Evolutionary conservation across 2,113 vertebrate genomes (phyloP), one percentile per base, ranked within the genome.

Genomic region (Perca fluviatilis): DNA sequence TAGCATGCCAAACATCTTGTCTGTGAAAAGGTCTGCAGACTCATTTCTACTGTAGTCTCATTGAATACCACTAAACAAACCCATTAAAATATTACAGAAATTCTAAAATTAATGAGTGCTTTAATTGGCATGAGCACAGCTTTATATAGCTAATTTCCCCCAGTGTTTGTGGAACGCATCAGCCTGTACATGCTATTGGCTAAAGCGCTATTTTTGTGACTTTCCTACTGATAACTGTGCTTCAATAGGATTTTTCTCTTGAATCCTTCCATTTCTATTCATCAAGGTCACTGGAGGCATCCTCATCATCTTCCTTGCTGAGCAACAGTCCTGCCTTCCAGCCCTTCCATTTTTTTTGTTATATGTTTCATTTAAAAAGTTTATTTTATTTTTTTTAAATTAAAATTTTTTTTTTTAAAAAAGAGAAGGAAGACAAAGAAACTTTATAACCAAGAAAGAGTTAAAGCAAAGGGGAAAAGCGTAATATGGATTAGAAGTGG

Each of bases 401-500:
- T n/a, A n/a, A n/a, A n/a, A n/a, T n/a, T n/a, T n/a, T n/a, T n/a
- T n/a, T n/a, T n/a, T n/a, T n/a, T n/a, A n/a, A n/a, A n/a, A n/a
- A n/a, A n/a, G n/a, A n/a, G n/a, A n/a, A n/a, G n/a, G n/a, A n/a
- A n/a, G n/a, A n/a, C n/a, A n/a, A n/a, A n/a, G n/a, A n/a, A n/a
- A n/a, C n/a, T n/a, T n/a, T n/a, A n/a, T n/a, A n/a, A n/a, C n/a
- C n/a, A n/a, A n/a, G n/a, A n/a, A n/a, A n/a, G n/a, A n/a, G 58
- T 57, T 49, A 7, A 53, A 58, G 50, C 36, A 65, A n/a, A 18
- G 50, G 15, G 53, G 21, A 54, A 68, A 70, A 65, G 33, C 25
- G 36, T 57, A 78, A 81, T 40, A 25, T 86, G 62, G 58, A 30
- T 53, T 47, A 54, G 62, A 79, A 74, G 71, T 81, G 58, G 76